phyloP scores from a whole-genome alignment of 2,113 vertebrate genomes.

The Macquaria ambigua region DNA sequence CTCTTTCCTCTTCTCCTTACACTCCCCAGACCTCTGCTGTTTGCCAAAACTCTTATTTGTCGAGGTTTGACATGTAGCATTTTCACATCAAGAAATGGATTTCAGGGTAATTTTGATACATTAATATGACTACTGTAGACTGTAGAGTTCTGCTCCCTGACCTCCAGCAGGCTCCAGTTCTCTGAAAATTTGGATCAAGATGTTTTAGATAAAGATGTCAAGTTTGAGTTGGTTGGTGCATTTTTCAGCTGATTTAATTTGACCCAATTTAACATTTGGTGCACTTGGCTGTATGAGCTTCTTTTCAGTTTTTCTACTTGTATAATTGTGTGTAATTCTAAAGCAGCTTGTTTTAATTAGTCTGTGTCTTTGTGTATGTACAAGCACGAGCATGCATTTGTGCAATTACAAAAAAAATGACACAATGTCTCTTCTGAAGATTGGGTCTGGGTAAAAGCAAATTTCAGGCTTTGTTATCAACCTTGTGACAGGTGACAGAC shows the following conservation, averaged over 20 bases:
- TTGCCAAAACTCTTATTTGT: conserved; percentile 33
- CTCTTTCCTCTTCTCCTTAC: conserved; percentile 40
- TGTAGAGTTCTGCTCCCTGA: not conserved
- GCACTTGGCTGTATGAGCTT: conserved; percentile 5
- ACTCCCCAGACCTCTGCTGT: conserved; percentile 14
- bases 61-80: conserved; percentile 7
- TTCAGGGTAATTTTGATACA: conserved; percentile 15
- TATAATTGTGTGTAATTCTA: conserved; percentile 19
- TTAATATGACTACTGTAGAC: not conserved
- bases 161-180: not conserved
- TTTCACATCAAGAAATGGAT: conserved; percentile 13
- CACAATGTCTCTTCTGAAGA: not conserved
- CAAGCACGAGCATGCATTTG: conserved; percentile 24
- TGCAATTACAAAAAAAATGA: conserved; percentile 1
- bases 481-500: conserved; percentile 32
- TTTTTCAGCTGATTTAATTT: conserved; percentile 20
- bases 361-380: conserved; percentile 7
- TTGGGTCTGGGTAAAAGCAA: not conserved
- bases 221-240: conserved; percentile 4
- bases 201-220: not conserved
- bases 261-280: conserved; percentile 28
- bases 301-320: conserved; percentile 8
- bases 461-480: conserved; percentile 8
- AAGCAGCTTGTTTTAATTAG: conserved; percentile 20
- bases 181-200: not conserved